Evolutionary conservation across 2,888 invertebrate species (phyloP).

Genomic region (Lasioglossum leucozonium): DNA sequence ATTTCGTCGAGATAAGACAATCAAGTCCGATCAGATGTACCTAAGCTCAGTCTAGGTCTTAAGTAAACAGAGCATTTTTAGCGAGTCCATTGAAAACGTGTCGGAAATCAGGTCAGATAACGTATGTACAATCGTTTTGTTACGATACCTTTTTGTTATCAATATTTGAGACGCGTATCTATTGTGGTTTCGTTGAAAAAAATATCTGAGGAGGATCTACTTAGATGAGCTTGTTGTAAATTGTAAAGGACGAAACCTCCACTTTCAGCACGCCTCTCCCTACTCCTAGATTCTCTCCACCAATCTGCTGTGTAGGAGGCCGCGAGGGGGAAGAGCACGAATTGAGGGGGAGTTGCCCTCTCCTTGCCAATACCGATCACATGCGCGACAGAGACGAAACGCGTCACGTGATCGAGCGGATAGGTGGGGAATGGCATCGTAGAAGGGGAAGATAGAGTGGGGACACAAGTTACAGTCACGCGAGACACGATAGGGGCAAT

Average conservation of each 20-base stretch:
- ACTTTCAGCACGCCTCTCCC: background rate
- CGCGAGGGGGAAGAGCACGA: no score
- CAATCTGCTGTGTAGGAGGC: no score
- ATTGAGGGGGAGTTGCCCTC: no score
- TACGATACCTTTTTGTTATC: constrained; percentile 2
- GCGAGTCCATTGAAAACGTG: background rate
- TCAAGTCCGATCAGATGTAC: constrained; percentile 20
- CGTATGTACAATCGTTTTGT: constrained; percentile 1
- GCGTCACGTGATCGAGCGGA: no score
- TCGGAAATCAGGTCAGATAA: constrained; percentile 29
- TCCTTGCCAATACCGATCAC: no score
- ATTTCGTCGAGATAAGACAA: constrained; percentile 56
- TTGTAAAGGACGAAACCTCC: background rate
- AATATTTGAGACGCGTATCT: background rate
- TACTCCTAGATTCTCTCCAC: no score
- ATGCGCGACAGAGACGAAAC: no score
- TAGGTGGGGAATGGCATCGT: no score
- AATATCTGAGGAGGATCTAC: background rate
- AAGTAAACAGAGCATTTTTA: constrained; percentile 22
- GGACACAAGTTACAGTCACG: no score
- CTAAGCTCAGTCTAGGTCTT: constrained; percentile 3
- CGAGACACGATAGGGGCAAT: no score
- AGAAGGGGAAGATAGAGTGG: no score
- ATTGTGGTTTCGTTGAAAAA: background rate
- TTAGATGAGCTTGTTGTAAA: background rate